phyloP scores from a whole-genome alignment of 2,888 invertebrate species.

The Cheilosia grossa region DNA sequence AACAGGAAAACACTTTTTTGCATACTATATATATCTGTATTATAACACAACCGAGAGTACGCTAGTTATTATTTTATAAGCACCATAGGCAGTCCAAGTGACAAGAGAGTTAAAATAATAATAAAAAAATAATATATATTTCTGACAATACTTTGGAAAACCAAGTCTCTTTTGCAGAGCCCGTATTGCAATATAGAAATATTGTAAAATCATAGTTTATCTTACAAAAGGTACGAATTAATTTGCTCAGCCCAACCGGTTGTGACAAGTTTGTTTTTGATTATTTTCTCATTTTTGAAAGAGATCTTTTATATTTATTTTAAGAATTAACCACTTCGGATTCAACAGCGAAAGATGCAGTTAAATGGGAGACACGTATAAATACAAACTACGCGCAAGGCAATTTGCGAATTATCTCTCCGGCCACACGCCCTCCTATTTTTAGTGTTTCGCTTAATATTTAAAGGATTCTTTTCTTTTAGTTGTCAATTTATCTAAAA shows the following conservation, averaged over 20 bases:
- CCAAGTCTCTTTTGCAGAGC: constrained; percentile 49
- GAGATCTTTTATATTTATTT: constrained; percentile 10
- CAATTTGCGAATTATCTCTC: constrained; percentile 41
- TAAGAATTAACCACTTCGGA: constrained; percentile 10
- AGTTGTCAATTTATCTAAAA: constrained; percentile 40
- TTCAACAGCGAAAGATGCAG: constrained; percentile 15
- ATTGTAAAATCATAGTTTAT: constrained; percentile 18
- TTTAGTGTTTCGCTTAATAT: constrained; percentile 53
- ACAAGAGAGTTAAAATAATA: constrained; percentile 36
- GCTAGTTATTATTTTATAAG: constrained; percentile 48
- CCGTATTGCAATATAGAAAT: constrained; percentile 19
- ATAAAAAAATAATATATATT: not conserved
- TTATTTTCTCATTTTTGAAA: constrained; percentile 1
- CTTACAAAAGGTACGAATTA: constrained; percentile 18
- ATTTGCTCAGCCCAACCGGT: constrained; percentile 33
- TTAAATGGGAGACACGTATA: constrained; percentile 32
- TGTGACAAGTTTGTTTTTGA: not conserved
- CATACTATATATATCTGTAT: constrained; percentile 40
- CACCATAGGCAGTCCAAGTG: constrained; percentile 32
- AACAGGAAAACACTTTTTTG: constrained; percentile 33
- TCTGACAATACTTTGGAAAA: constrained; percentile 31
- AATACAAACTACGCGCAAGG: constrained; percentile 27
- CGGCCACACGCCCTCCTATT: constrained; percentile 49
- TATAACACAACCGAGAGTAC: constrained; percentile 35
- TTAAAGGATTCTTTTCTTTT: constrained; percentile 27